A percentile compares a stretch with the other conserved stretches of the same genome.
phyloP scores from a whole-genome alignment of 2,113 vertebrate genomes.

The Eublepharis macularius region DNA sequence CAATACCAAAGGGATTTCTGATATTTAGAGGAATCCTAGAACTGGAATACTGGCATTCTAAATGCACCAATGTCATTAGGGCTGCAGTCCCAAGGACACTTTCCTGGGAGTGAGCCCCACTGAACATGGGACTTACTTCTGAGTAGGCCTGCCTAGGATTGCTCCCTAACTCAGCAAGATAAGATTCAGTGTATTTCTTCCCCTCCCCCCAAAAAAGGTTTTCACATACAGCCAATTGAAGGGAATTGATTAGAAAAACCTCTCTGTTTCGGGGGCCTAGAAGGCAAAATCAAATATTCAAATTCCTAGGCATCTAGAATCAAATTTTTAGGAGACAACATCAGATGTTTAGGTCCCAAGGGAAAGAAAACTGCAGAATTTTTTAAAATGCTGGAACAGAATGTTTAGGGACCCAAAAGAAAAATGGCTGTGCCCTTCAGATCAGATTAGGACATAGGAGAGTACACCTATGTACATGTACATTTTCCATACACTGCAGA shows the following conservation, averaged over 20 bases:
- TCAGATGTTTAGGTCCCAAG: not conserved
- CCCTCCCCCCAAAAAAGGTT: not conserved
- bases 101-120: too few relatives aligned
- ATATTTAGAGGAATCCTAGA: not conserved
- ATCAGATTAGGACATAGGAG: not conserved
- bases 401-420: not conserved
- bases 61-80: not conserved
- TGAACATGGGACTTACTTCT: too few relatives aligned
- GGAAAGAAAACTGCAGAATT: not conserved
- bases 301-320: not conserved
- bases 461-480: not conserved
- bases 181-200: not conserved
- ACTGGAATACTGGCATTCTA: not conserved
- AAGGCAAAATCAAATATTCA: not conserved
- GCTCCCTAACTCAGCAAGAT: not conserved
- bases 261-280: not conserved
- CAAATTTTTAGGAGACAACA: not conserved
- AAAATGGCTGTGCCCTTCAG: not conserved
- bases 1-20: not conserved
- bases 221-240: conserved; percentile 8
- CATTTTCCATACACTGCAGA: not conserved
- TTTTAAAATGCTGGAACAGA: not conserved
- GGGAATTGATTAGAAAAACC: not conserved
- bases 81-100: too few relatives aligned
- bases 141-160: too few relatives aligned